These are phyloP conservation scores for Sebastes diaconus DNA, from an alignment of 2,797 vertebrate genomes.

Conservation along the genomic window DNA sequence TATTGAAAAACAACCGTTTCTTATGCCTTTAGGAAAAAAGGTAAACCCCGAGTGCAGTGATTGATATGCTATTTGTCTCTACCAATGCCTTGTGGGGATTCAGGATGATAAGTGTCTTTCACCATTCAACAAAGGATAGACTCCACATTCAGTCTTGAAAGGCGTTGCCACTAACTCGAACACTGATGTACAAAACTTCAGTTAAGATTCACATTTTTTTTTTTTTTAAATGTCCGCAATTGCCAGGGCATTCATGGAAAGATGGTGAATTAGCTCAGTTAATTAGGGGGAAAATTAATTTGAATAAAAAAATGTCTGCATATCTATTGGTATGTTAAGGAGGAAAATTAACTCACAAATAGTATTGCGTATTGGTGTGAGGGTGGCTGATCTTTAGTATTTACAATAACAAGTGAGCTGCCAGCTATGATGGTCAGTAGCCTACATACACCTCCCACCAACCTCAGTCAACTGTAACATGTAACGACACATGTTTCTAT, in stretches of 20 bases:
- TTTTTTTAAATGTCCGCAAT: too few relatives aligned
- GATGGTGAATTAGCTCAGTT: background rate
- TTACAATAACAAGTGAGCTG: background rate
- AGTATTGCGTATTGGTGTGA: background rate
- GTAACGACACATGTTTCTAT: too few relatives aligned
- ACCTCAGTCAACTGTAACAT: too few relatives aligned
- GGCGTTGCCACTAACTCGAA: background rate
- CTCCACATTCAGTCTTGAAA: background rate
- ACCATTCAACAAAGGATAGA: conserved; percentile 4
- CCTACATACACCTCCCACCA: too few relatives aligned
- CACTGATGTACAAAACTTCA: background rate
- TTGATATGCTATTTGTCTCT: conserved; percentile 16
- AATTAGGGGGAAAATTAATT: too few relatives aligned
- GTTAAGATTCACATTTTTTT: background rate
- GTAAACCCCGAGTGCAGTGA: background rate
- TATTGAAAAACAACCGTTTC: conserved; percentile 1
- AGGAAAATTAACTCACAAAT: background rate
- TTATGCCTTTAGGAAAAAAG: background rate
- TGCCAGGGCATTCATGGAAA: background rate
- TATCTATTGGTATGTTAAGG: background rate
- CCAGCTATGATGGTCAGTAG: too few relatives aligned
- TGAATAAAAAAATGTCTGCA: background rate
- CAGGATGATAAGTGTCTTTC: conserved; percentile 1
- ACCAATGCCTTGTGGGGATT: background rate
- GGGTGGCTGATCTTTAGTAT: background rate